Evolutionary conservation across 2,888 invertebrate species (phyloP), one percentile per base, ranked within the genome.

Genomic region (Acanthopleura granulata): DNA sequence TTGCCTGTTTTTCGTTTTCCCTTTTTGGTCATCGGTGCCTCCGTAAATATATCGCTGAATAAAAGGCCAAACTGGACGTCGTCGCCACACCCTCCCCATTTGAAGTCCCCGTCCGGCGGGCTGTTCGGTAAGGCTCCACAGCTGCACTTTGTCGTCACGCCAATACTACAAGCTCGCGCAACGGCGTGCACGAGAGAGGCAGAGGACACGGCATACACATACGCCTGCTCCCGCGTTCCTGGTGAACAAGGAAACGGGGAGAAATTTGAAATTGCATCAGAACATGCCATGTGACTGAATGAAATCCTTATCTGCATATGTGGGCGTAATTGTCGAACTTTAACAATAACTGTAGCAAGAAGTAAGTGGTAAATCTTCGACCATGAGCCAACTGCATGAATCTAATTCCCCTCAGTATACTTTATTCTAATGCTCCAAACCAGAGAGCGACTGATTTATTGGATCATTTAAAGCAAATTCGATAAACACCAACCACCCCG

Each of bases 41-140:
- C 86, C 12, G 87, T 83, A 79, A 85, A 94, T 92, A 76, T 72
- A 73, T 85, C 80, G 66, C 85, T 82, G 75, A 88, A 87, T 30
- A 78, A 75, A 9, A 87, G 79, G 22, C 89, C 89, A 75, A 85
- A 89, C 62, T 82, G 83, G 1, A 88, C 82, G 91, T 96, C 95
- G 87, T 96, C 96, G 0, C 95, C 95, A 89, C 96, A 96, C 49
- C 96, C 96, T 70, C 95, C 95, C 96, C 96, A 96, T 89, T 95
- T 94, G 91, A 95, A 95, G 79, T 94, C 92, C 0, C 93, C 94
- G 75, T 93, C 93, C 12, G 94, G 94, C 0, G 93, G 93, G 30
- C 94, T 94, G 75, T 93, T 92, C 0, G 95, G 95, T 29, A 94
- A 93, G 6, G 93, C 92, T 0, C 95, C 95, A 90, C 96, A 96